Evolutionary conservation across 2,113 vertebrate species (phyloP).

Genomic region (Podarcis raffonei): DNA sequence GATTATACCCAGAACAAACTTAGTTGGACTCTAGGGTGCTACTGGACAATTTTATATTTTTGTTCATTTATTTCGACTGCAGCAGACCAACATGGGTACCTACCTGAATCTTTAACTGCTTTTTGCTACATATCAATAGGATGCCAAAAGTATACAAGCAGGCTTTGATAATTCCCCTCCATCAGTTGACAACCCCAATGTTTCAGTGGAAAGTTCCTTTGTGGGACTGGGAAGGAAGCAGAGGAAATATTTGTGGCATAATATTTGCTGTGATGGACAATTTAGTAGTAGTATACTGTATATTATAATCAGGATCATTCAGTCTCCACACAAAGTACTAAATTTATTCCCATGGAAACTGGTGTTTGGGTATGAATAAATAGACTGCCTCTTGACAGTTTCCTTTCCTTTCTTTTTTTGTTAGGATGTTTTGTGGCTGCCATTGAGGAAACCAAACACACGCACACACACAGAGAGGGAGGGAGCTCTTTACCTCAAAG

Average conservation of each 20-base stretch:
- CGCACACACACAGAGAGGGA: constrained; percentile 30
- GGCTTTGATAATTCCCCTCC: background rate
- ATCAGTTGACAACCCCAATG: background rate
- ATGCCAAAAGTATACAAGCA: background rate
- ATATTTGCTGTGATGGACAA: constrained; percentile 52
- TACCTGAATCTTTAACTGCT: background rate
- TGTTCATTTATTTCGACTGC: no score
- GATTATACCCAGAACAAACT: no score
- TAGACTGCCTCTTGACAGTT: constrained; percentile 62
- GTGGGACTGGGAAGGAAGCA: constrained; percentile 42
- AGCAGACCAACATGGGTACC: no score
- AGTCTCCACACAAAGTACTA: constrained; percentile 67
- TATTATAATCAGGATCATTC: constrained; percentile 40
- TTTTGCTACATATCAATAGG: background rate
- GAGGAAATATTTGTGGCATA: constrained; percentile 72
- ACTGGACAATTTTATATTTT: no score
- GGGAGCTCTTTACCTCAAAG: constrained; percentile 41
- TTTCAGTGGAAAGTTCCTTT: constrained; percentile 46
- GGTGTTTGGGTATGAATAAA: constrained; percentile 59
- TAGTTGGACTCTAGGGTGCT: no score
- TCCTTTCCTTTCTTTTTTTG: constrained; percentile 63
- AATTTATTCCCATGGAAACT: constrained; percentile 80
- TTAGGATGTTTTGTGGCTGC: constrained; percentile 70
- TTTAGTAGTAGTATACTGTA: constrained; percentile 18
- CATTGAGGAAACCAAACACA: constrained; percentile 41